Evolutionary conservation across 2,113 vertebrate species (phyloP).

Genomic region (Cololabis saira): DNA sequence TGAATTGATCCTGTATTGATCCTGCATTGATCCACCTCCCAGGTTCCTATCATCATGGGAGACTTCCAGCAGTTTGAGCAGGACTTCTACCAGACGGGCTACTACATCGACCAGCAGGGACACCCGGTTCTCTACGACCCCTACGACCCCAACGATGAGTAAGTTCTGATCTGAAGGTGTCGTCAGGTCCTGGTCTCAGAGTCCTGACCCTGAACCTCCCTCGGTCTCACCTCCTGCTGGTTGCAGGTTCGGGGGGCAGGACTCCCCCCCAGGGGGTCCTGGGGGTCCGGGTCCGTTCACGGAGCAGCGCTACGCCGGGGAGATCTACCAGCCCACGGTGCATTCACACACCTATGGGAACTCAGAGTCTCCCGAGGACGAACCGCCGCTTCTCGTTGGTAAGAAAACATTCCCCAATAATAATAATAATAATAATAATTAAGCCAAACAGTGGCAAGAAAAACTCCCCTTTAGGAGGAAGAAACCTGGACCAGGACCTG

Average conservation of each 20-base stretch:
- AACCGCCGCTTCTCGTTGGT: constrained; percentile 21
- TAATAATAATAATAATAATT: too few species aligned
- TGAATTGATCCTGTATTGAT: too few species aligned
- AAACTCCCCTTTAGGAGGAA: too few species aligned
- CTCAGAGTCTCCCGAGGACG: neutral
- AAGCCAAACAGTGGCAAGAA: too few species aligned
- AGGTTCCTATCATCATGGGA: neutral
- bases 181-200: too few species aligned
- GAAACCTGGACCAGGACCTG: too few species aligned
- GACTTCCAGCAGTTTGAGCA: constrained; percentile 13
- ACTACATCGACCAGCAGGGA: neutral
- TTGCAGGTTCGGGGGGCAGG: neutral
- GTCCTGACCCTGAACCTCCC: too few species aligned
- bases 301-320: constrained; percentile 2
- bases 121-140: neutral
- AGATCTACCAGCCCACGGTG: neutral
- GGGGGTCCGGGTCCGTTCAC: neutral
- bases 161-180: neutral
- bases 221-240: too few species aligned
- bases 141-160: neutral
- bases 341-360: neutral
- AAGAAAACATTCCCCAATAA: neutral
- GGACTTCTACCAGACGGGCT: constrained; percentile 13
- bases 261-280: neutral
- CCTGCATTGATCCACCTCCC: neutral